phyloP scores from a whole-genome alignment of 2,113 vertebrate species.

The Triplophysa rosa region DNA sequence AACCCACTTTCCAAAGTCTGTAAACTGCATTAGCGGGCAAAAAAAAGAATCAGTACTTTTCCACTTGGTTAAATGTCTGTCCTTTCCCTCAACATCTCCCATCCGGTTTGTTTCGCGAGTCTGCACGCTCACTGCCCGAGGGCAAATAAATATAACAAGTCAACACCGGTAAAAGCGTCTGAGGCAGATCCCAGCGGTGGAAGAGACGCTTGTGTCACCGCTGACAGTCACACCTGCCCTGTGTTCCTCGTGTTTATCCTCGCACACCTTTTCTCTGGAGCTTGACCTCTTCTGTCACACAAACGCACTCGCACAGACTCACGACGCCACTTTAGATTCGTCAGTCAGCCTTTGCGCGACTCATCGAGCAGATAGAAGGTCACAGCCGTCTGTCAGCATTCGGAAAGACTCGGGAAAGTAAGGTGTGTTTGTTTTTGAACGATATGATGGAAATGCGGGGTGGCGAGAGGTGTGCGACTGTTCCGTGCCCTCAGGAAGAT shows the following conservation, averaged over 20 bases:
- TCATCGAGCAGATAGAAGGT: slow-evolving; percentile 49
- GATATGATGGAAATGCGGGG: slow-evolving; percentile 23
- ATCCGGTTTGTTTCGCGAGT: background rate
- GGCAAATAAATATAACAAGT: slow-evolving; percentile 51
- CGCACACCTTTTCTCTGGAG: slow-evolving; percentile 30
- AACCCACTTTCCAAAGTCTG: slow-evolving; percentile 1
- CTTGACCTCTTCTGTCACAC: slow-evolving; percentile 39
- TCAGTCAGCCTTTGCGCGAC: slow-evolving; percentile 45
- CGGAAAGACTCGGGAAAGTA: background rate
- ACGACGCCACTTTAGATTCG: slow-evolving; percentile 34
- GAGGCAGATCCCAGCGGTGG: background rate
- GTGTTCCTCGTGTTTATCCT: slow-evolving; percentile 46
- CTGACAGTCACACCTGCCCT: slow-evolving; percentile 49
- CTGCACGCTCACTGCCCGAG: slow-evolving; percentile 17
- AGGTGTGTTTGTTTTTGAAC: background rate
- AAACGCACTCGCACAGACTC: slow-evolving; percentile 29
- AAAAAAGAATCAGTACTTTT: background rate
- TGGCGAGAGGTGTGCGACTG: background rate
- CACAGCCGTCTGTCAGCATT: slow-evolving; percentile 49
- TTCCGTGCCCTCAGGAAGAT: background rate
- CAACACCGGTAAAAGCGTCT: background rate
- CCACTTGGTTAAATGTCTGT: slow-evolving; percentile 27
- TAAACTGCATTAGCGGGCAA: slow-evolving; percentile 30
- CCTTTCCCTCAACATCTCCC: background rate
- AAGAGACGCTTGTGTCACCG: slow-evolving; percentile 28